Base-by-base conservation (phyloP, 2,888 invertebrate genomes). In the Apocheima hispidaria region DNA sequence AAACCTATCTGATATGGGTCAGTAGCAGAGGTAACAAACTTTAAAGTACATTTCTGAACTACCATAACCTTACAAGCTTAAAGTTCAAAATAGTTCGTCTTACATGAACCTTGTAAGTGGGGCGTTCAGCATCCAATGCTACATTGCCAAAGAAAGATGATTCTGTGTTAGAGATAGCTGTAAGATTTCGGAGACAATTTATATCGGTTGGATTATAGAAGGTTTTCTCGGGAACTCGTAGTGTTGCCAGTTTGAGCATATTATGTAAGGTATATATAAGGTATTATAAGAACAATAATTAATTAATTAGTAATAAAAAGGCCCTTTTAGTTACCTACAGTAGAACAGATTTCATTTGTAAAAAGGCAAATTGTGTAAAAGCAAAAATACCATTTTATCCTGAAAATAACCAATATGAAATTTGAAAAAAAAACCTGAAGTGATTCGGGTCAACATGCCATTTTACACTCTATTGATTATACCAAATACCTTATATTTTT, bases 141-240 rank as follows among this genome's bases (percentile, higher is more conserved):
- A 81, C 59, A 33, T 77, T 69, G 60, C 77, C 28, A 73, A 80
- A 68, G 68, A 66, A 54, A 56, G 71, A 71, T 44, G 72, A 38
- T 57, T 28, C 52, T 53, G 40, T 65, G 56, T 52, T 30, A 41
- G 56, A 62, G 63, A 70, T 67, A 66, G 69, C 68, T 63, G 70
- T 68, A 64, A 67, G 70, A 72, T 67, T 66, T 61, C 26, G 54
- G 55, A 65, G 74, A 69, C 81, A 69, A 71, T 74, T 72, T 65
- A 66, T 70, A 71, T 73, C 65, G 75, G 81, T 70, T 63, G 83
- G 77, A 56, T 82, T 75, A 74, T 74, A 75, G 53, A 60, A 56
- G 72, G 63, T 71, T 71, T 71, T 72, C 69, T 68, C 65, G 40
- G 51, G 52, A 62, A 26, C 51, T 12, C 41, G 26, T 35, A n/a